Base-by-base conservation (phyloP, 2,113 vertebrate species). In the Chlorodrepanis virens region DNA sequence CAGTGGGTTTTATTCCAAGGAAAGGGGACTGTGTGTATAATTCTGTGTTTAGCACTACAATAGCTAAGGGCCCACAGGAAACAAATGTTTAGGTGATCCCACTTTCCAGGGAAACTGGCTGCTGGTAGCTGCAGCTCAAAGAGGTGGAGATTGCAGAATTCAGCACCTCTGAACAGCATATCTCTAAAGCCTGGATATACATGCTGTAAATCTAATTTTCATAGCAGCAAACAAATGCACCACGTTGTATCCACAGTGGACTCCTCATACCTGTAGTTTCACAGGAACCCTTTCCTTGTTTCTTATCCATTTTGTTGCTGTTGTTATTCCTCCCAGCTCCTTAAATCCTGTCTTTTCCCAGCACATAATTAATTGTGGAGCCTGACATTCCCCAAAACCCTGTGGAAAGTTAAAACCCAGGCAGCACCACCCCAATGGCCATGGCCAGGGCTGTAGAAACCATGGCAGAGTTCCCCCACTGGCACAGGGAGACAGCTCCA, bases 21-120 rank as follows among this genome's bases (percentile, higher is more conserved):
- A 81, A 81, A 68, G 57, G 52, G 37, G 50, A 82, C n/a, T 47
- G 40, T 19, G 24, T 87, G 81, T 65, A 64, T 92, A 87, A 91
- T 91, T 91, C 90, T 93, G 90, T 37, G 0, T 97, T 97, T 92
- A 89, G 57, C 65, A 19, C 57, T 76, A 72, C 94, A 76, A 35
- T 76, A 20, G 76, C 92, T 82, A 4, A 86, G 39, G 93, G 76
- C 88, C 71, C 71, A 93, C 81, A 96, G 92, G 85, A 96, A 91
- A 75, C 53, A 75, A 84, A 42, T 6, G 2, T 89, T 94, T 78
- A 81, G 69, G 79, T 77, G 87, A 75, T 81, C 37, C 80, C 11
- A 33, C 45, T 78, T 92, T 72, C 77, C 77, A 69, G 86, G 80
- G 93, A 93, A 93, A n/a, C 25, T 45, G 56, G 10, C 83, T 90